Evolutionary conservation across 2,888 invertebrate genomes (phyloP).

Genomic region (Aleiodes alternator): DNA sequence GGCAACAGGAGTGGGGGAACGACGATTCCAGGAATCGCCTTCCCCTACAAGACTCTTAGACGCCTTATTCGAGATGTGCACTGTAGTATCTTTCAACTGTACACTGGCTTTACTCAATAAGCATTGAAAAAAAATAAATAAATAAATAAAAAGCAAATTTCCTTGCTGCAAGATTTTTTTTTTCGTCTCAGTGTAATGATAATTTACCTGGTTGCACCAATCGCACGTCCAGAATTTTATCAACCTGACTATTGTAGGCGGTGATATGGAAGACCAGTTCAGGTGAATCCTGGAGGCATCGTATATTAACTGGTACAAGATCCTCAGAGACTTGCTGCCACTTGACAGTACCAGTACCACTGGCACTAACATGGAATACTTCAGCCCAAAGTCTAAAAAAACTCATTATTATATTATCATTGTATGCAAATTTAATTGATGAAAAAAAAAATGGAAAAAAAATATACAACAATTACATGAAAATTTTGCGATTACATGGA

Average conservation of each 20-base stretch:
- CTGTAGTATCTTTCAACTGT: too few species aligned
- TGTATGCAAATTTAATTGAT: neutral
- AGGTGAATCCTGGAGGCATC: slow-evolving; percentile 97
- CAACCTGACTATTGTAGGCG: slow-evolving; percentile 98
- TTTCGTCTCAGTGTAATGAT: neutral
- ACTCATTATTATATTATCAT: slow-evolving; percentile 47
- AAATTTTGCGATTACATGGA: neutral
- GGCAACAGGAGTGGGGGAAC: too few species aligned
- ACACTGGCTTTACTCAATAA: too few species aligned
- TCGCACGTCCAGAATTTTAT: slow-evolving; percentile 98
- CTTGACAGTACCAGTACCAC: slow-evolving; percentile 93
- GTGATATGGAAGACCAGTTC: slow-evolving; percentile 99
- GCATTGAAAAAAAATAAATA: too few species aligned
- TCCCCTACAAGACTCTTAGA: too few species aligned
- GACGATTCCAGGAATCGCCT: too few species aligned
- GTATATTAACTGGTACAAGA: slow-evolving; percentile 98
- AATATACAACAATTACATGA: neutral
- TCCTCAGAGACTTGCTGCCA: slow-evolving; percentile 99
- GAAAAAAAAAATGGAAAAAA: neutral
- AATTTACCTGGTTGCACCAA: slow-evolving; percentile 93
- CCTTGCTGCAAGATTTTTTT: too few species aligned
- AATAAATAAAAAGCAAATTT: too few species aligned
- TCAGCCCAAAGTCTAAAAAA: slow-evolving; percentile 95
- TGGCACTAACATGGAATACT: slow-evolving; percentile 97
- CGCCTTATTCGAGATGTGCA: too few species aligned